A percentile compares a stretch with the other conserved stretches of the same genome.
Evolutionary conservation across 64 coral and sea anemone genomes (phyloP).

Genomic region (Pocillopora damicornis): DNA sequence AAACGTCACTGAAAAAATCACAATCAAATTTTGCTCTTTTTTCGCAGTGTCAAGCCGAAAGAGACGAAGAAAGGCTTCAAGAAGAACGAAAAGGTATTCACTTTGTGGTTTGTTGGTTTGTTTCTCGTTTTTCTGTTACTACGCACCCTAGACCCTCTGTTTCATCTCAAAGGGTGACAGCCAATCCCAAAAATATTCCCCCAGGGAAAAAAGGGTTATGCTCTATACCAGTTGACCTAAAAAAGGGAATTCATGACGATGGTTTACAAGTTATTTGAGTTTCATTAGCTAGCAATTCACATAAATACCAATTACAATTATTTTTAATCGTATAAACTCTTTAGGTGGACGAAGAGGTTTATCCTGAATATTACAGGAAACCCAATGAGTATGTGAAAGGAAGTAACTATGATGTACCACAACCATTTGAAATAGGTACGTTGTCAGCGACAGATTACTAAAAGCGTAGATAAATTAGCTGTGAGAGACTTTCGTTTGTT

Average conservation of each 20-base stretch:
- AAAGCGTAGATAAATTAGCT: not conserved
- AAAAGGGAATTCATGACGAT: too few relatives aligned
- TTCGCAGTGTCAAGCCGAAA: constrained; percentile 20
- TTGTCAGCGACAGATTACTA: not conserved
- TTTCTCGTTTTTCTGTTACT: not conserved
- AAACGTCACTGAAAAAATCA: too few relatives aligned
- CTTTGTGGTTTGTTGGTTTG: not conserved
- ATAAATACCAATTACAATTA: not conserved
- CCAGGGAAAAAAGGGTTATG: too few relatives aligned
- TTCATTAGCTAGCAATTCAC: not conserved
- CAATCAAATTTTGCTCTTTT: not conserved
- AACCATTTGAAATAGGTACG: constrained; percentile 89
- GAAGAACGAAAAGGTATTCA: constrained; percentile 17
- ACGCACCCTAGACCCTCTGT: too few relatives aligned
- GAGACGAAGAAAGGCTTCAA: constrained; percentile 35
- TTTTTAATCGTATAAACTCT: not conserved
- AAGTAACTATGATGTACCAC: constrained; percentile 84
- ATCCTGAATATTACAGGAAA: constrained; percentile 89
- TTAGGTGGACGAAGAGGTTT: constrained; percentile 58
- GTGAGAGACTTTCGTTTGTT: not conserved
- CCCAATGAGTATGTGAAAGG: constrained; percentile 81
- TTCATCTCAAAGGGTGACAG: too few relatives aligned
- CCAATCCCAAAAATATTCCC: too few relatives aligned
- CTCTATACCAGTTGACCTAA: too few relatives aligned
- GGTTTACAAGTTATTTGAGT: too few relatives aligned